These are phyloP conservation scores for Myotis findleyi DNA, from an alignment of 2,797 vertebrate genomes.

Conservation along the genomic window DNA sequence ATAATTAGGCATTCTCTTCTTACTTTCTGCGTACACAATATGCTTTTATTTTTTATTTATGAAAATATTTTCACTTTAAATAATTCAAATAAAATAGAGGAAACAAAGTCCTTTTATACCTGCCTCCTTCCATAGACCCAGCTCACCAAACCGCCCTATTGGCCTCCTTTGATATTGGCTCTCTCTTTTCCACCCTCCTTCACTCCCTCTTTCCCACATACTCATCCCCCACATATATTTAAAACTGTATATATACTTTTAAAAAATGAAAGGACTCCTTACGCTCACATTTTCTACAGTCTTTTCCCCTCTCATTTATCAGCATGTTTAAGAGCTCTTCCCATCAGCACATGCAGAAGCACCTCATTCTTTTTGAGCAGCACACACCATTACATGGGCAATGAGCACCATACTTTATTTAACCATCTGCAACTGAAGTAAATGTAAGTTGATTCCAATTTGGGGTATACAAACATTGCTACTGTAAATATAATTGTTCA, in stretches of 20 bases:
- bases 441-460: neutral
- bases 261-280: neutral
- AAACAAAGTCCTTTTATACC: neutral
- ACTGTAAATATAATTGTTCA: neutral
- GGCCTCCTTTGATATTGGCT: neutral
- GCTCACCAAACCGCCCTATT: neutral
- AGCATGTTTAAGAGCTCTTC: neutral
- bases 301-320: neutral
- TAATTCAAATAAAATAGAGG: neutral
- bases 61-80: conserved; percentile 24
- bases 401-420: neutral
- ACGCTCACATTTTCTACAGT: neutral
- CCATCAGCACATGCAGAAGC: neutral
- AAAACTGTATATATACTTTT: neutral
- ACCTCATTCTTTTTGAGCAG: neutral
- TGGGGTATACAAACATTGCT: neutral
- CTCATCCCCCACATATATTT: neutral
- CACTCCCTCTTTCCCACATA: neutral
- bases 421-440: neutral
- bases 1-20: neutral
- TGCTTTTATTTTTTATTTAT: neutral
- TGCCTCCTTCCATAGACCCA: neutral
- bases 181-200: neutral
- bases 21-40: neutral
- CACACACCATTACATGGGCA: neutral